Percentiles rank a stretch among this genome's conserved stretches.
Conservation (phyloP, 1,140 invertebrate genomes). For the Pseudomyrmex flavicornis region DNA sequence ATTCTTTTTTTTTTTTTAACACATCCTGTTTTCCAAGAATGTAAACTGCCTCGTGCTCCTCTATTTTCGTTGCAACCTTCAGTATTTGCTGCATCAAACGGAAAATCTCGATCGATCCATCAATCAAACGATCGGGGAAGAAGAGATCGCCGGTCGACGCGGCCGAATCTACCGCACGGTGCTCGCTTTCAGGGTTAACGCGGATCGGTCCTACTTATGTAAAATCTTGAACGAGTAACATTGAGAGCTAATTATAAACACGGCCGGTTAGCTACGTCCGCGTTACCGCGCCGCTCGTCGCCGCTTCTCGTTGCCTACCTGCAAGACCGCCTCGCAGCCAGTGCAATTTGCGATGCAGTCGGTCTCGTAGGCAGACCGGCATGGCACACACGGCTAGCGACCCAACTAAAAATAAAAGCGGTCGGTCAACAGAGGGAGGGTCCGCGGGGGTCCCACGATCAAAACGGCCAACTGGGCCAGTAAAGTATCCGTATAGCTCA, state of each 20-base stretch:
- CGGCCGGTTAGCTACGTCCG: slow-evolving; percentile 49
- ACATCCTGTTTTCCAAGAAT: not conserved
- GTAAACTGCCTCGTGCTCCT: not conserved
- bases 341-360: slow-evolving; percentile 66
- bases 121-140: not conserved
- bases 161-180: slow-evolving; percentile 33
- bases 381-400: slow-evolving; percentile 60
- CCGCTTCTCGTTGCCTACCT: slow-evolving; percentile 41
- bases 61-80: not conserved
- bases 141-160: slow-evolving; percentile 14
- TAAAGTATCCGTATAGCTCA: slow-evolving; percentile 75
- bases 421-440: not conserved
- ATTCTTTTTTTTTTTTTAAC: not conserved
- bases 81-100: not conserved
- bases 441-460: slow-evolving; percentile 69
- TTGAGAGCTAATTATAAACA: slow-evolving; percentile 71
- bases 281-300: slow-evolving; percentile 6
- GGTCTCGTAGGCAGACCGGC: slow-evolving; percentile 21
- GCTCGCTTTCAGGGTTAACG: slow-evolving; percentile 67
- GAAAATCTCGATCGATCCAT: not conserved
- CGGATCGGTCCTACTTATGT: slow-evolving; percentile 70
- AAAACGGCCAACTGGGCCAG: slow-evolving; percentile 79
- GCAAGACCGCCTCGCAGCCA: not conserved
- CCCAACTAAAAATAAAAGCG: slow-evolving; percentile 75
- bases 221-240: slow-evolving; percentile 74